Base-by-base conservation (phyloP, 2,888 invertebrate species). In the Psococerastis gibbosa region DNA sequence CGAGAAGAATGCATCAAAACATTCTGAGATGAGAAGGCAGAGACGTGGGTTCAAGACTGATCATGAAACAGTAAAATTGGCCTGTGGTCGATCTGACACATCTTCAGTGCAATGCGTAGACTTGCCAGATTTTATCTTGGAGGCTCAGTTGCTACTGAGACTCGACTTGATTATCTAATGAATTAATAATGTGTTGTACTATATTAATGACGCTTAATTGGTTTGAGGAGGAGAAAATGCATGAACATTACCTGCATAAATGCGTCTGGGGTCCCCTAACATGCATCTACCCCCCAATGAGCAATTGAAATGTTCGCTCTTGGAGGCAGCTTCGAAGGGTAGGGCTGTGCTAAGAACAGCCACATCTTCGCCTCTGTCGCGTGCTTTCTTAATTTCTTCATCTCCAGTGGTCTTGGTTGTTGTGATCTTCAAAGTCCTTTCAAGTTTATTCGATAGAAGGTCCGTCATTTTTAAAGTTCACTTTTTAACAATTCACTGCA, bases 321-420 rank as follows among this genome's bases (percentile, higher is more conserved):
- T 51, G 20, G 49, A 48, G 35, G 45, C 47, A 16, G 50, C 43
- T 44, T 45, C 44, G n/a, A 50, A 48, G 35, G 84, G 78, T 48
- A 85, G 67, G 56, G 87, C 80, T 77, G 84, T 83, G 50, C 84
- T 82, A 53, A 87, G 66, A 53, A 88, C 75, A 43, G 87, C 87
- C 48, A 87, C 75, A 65, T 88, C 88, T 64, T 87, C 85, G 62
- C 84, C 82, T 58, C 76, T 76, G 54, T 83, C 81, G 63, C 76
- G 72, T 48, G 84, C 82, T 57, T 74, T 70, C 52, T 74, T 71
- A 56, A 84, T 82, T 58, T 82, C 69, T 13, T 84, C 83, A 55
- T 79, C 79, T n/a, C 83, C 83, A 20, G 18, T 15, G 43, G 80
- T 78, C 31, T 78, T 83, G 66, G 81, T 83, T 42, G 77, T 77